Evolutionary conservation across 2,797 vertebrate genomes (phyloP), one percentile per base, ranked within the genome.

Genomic region (Neostethus bicornis): DNA sequence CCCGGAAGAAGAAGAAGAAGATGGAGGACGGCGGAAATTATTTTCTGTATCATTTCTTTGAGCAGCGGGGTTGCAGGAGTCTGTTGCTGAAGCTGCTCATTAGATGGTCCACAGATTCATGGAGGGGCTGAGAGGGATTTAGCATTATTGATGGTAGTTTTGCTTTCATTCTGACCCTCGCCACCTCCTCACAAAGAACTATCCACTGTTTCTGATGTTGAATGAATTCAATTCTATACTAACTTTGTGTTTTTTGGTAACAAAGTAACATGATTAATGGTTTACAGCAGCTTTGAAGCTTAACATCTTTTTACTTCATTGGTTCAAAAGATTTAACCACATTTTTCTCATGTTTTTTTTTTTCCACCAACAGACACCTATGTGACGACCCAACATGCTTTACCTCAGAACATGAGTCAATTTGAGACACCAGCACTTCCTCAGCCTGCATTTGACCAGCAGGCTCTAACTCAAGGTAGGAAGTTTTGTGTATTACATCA

Each of bases 391-490:
- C 94, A 95, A 48, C 94, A 95, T 86, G 13, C 92, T 52, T 86
- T 97, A 52, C 93, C 92, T 25, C 94, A 93, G 56, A 96, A 92
- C 62, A 94, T 98, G 59, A 89, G 88, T 77, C 96, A 95, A 16
- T 98, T 94, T 85, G 95, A 95, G 20, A 90, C 95, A 8, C 92
- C 92, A 52, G 52, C 90, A 3, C 90, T 97, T 51, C 82, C 92
- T 2, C 95, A 94, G 80, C 93, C 93, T 20, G 34, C 93, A 2
- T 99, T 94, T 76, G 96, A 97, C 73, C 95, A 97, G 23, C 93
- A 96, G 49, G 81, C 90, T 50, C 90, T 98, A 47, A 85, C 96
- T 0, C 97, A 98, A 95, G 96, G 97, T 98, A 81, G 25, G n/a
- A 50, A 3, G 61, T 35, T 16, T 35, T 16, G 34, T n/a, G n/a